Conservation (phyloP, 53 echinoderm and acorn worm genomes). For the Zoroaster sp. region DNA sequence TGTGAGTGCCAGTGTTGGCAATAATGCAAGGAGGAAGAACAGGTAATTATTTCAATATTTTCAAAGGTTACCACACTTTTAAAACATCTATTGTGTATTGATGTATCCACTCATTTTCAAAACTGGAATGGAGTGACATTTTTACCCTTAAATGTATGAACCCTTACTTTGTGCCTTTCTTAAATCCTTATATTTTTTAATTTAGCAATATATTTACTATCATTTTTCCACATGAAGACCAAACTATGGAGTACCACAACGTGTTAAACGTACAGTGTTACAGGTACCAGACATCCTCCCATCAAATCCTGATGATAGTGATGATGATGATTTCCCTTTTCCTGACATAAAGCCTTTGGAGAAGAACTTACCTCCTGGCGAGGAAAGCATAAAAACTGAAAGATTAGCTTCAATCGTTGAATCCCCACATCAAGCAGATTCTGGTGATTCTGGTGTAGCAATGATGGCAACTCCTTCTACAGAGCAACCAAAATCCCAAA, state of each 20-base stretch:
- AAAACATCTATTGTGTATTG: too few species aligned
- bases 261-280: slow-evolving; percentile 1
- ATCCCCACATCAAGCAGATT: background rate
- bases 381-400: background rate
- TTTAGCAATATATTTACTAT: background rate
- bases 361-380: slow-evolving; percentile 7
- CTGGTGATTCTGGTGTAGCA: slow-evolving; percentile 19
- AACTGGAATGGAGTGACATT: too few species aligned
- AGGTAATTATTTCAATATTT: background rate
- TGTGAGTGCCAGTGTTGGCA: slow-evolving; percentile 10
- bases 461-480: slow-evolving; percentile 18
- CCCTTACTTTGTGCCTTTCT: too few species aligned
- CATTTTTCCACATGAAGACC: background rate
- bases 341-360: slow-evolving; percentile 57
- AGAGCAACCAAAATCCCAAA: background rate
- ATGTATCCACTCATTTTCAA: too few species aligned
- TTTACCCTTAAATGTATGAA: too few species aligned
- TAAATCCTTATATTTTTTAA: too few species aligned
- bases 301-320: slow-evolving; percentile 49
- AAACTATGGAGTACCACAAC: slow-evolving; percentile 21
- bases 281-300: background rate
- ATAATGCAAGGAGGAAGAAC: background rate
- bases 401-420: slow-evolving; percentile 20
- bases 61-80: too few species aligned
- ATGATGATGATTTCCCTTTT: slow-evolving; percentile 73